Evolutionary conservation across 2,888 invertebrate genomes (phyloP).

Genomic region (Leucozona laternaria): DNA sequence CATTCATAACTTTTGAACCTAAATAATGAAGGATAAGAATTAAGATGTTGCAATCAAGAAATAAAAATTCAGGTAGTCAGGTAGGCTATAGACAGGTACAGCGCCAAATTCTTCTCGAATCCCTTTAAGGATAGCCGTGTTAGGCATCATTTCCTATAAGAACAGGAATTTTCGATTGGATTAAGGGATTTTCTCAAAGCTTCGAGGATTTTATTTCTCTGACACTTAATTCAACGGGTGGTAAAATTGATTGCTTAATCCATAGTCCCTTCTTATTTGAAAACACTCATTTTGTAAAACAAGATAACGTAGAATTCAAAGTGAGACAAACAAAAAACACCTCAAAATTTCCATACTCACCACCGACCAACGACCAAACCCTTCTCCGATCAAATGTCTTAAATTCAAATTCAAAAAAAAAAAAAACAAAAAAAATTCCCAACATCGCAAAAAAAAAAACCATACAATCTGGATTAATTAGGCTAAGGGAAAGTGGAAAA

Average conservation of each 20-base stretch:
- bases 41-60: too few species aligned
- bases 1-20: background rate
- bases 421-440: conserved; percentile 14
- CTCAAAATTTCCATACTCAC: background rate
- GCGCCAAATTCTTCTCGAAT: background rate
- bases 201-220: background rate
- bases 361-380: background rate
- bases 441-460: conserved; percentile 17
- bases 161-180: background rate
- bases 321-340: background rate
- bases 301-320: background rate
- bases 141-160: background rate
- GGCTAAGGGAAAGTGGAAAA: conserved; percentile 44
- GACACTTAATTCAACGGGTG: background rate
- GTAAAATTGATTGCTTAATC: background rate
- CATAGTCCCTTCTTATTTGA: background rate
- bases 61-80: background rate
- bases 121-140: too few species aligned
- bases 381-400: background rate
- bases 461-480: conserved; percentile 53
- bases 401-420: background rate
- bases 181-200: background rate
- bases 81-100: background rate
- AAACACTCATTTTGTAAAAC: background rate
- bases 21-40: too few species aligned